Evolutionary conservation across 2,797 vertebrate species (phyloP).

Genomic region (Hippopotamyrus pictus): DNA sequence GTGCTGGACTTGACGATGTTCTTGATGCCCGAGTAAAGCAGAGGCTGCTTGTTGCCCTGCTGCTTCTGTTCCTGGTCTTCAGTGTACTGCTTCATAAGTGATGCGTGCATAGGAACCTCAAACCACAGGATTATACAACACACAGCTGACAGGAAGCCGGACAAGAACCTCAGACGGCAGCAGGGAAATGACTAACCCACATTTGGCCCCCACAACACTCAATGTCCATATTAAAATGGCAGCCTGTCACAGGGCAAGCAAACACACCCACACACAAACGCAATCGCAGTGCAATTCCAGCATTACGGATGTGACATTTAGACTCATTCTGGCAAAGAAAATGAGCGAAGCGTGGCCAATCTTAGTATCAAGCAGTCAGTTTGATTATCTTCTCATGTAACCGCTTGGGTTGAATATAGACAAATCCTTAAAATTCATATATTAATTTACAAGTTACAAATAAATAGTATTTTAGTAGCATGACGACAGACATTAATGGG

Average conservation of each 20-base stretch:
- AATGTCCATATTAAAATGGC: neutral
- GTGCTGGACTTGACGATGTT: constrained; percentile 87
- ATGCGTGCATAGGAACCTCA: constrained; percentile 76
- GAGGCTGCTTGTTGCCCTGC: constrained; percentile 79
- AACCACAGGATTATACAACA: neutral
- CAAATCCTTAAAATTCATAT: neutral
- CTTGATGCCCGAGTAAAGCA: constrained; percentile 95
- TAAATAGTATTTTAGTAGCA: neutral
- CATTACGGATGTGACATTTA: neutral
- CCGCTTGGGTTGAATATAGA: neutral
- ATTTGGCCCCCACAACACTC: neutral
- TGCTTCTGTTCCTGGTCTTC: constrained; percentile 89
- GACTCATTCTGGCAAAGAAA: neutral
- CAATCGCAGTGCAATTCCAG: neutral
- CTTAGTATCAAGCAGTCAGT: neutral
- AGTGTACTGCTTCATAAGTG: constrained; percentile 98
- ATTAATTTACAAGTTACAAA: neutral
- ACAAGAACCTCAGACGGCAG: neutral
- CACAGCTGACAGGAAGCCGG: neutral
- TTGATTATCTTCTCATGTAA: neutral
- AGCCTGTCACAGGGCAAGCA: neutral
- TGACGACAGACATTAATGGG: neutral
- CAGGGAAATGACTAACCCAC: neutral
- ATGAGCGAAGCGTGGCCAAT: neutral
- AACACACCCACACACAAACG: neutral